Conservation (phyloP, 2,797 vertebrate species). For the Saxicola maurus region DNA sequence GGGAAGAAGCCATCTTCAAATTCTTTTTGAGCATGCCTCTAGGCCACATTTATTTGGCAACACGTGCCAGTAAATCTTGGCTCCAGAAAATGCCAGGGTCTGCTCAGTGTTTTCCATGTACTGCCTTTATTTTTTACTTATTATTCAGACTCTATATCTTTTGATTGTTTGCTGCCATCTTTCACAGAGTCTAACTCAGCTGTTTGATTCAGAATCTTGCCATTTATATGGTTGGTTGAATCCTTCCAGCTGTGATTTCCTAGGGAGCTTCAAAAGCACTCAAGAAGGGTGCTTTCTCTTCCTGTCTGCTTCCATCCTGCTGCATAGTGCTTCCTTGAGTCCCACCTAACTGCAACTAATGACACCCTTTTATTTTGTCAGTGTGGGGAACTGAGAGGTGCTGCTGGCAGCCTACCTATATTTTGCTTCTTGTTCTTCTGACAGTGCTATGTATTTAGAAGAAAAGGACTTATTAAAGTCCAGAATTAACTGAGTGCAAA, state of each 20-base stretch:
- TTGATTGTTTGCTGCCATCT: background rate
- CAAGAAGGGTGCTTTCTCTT: background rate
- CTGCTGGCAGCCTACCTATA: background rate
- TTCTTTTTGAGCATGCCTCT: background rate
- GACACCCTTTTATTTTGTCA: background rate
- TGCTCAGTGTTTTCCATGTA: background rate
- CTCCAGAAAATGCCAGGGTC: background rate
- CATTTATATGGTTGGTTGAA: background rate
- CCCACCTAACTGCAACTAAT: background rate
- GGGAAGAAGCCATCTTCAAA: background rate
- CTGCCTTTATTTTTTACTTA: background rate
- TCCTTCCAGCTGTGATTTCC: background rate
- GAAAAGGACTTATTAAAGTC: background rate
- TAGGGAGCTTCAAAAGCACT: background rate
- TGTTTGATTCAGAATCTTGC: background rate
- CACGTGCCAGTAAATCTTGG: accelerated
- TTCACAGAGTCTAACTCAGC: background rate
- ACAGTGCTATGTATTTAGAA: background rate
- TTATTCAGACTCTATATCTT: background rate
- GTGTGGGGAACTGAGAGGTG: background rate
- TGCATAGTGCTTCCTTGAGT: background rate
- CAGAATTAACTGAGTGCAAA: background rate
- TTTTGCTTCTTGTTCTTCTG: background rate
- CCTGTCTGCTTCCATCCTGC: background rate
- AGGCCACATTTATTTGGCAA: background rate